These are phyloP conservation scores for Ornithoptera alexandrae DNA, from an alignment of 2,888 invertebrate genomes.

Conservation along the genomic window DNA sequence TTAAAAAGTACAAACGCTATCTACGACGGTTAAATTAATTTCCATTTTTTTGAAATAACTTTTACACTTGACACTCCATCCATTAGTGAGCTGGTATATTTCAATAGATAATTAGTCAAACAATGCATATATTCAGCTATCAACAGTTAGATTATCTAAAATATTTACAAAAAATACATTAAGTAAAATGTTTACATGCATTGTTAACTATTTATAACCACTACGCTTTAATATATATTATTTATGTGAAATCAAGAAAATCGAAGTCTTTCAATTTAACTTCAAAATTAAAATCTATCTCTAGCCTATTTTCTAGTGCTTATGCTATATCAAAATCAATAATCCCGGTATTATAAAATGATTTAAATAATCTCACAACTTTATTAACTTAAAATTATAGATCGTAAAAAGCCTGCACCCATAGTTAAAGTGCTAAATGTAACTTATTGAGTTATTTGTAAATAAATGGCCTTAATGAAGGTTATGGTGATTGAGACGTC, in stretches of 20 bases:
- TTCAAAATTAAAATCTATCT: no score
- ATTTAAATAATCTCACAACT: conserved; percentile 37
- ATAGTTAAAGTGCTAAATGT: conserved; percentile 43
- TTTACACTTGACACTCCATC: conserved; percentile 20
- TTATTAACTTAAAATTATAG: conserved; percentile 51
- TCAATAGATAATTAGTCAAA: conserved; percentile 25
- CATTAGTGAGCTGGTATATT: conserved; percentile 23
- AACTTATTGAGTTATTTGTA: conserved; percentile 57
- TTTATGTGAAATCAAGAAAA: no score
- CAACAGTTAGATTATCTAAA: not conserved
- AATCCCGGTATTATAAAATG: conserved; percentile 33
- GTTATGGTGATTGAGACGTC: conserved; percentile 38
- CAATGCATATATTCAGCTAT: conserved; percentile 2
- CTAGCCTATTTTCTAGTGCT: not conserved
- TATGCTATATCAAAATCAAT: not conserved
- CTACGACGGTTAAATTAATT: conserved; percentile 23
- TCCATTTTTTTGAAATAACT: conserved; percentile 27
- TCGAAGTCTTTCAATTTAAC: no score
- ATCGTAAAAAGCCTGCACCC: conserved; percentile 44
- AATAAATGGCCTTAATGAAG: conserved; percentile 51
- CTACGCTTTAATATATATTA: no score
- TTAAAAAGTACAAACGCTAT: conserved; percentile 24
- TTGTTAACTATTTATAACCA: no score
- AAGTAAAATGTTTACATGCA: no score
- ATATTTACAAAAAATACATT: not conserved